Conservation (phyloP, 2,888 invertebrate species). For the Drosophila rubida region DNA sequence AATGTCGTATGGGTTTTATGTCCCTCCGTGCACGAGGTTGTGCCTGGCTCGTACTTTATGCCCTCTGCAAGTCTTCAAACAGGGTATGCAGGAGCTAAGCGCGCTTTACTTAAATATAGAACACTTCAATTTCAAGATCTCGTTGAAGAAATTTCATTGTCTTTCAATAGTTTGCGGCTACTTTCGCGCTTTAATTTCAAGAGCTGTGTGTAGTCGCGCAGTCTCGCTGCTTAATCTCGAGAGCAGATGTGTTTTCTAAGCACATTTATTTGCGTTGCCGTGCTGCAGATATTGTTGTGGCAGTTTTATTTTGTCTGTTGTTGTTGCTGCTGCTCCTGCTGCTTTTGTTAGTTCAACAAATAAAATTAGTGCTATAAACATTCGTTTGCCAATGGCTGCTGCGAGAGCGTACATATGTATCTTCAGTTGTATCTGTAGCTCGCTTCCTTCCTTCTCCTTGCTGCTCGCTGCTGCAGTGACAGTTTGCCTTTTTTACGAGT, state of each 20-base stretch:
- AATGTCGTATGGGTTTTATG: conserved; percentile 71
- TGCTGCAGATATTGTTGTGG: conserved; percentile 35
- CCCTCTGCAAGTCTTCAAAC: not conserved
- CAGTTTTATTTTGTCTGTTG: conserved; percentile 15
- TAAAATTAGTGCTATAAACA: conserved; percentile 79
- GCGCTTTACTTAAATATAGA: not conserved
- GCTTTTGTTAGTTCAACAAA: conserved; percentile 71
- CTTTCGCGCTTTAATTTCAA: too few species aligned
- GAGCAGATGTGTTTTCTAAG: conserved; percentile 9
- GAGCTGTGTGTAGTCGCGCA: not conserved
- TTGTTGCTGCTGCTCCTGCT: conserved; percentile 30
- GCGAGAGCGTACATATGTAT: not conserved
- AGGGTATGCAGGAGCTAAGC: not conserved
- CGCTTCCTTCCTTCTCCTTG: conserved; percentile 20
- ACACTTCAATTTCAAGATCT: too few species aligned
- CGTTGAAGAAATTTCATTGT: too few species aligned
- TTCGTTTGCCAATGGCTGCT: conserved; percentile 63
- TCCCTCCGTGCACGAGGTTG: conserved; percentile 33
- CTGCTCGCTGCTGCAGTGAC: conserved; percentile 1
- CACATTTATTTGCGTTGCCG: conserved; percentile 35
- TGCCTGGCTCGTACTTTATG: conserved; percentile 7
- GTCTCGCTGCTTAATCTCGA: not conserved
- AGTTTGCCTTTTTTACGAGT: conserved; percentile 27
- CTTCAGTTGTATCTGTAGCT: conserved; percentile 15
- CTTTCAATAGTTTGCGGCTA: too few species aligned